phyloP scores from a whole-genome alignment of 2,797 vertebrate genomes.

The Oceanodroma leucorhoa region DNA sequence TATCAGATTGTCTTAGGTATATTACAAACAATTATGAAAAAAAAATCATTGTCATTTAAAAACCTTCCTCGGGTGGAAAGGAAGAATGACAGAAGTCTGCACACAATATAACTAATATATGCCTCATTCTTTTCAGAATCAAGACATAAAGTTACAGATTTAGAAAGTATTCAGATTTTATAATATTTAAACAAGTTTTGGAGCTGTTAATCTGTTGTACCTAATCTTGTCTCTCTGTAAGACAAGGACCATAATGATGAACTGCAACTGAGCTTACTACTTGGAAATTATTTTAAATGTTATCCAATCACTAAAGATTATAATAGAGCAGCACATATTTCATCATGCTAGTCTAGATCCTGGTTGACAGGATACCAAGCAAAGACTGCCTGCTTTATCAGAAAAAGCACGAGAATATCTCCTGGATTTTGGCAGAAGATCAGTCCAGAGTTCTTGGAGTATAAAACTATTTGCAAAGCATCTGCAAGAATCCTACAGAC shows the following conservation, averaged over 20 bases:
- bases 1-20: neutral
- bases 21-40: neutral
- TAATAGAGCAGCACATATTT: neutral
- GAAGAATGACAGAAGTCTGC: neutral
- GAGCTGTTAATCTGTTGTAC: neutral
- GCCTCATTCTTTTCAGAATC: neutral
- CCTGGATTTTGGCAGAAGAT: constrained; percentile 4
- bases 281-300: neutral
- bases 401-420: neutral
- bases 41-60: neutral
- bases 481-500: neutral
- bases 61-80: neutral
- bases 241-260: neutral
- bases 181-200: neutral
- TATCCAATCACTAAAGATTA: neutral
- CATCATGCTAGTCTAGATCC: neutral
- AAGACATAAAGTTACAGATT: neutral
- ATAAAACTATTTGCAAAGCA: neutral
- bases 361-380: neutral
- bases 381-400: neutral
- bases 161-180: neutral
- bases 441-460: neutral
- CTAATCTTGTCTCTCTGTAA: neutral
- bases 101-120: neutral
- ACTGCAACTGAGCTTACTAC: neutral